Base-by-base conservation (phyloP, 2,888 invertebrate species). In the Petrolisthes cinctipes region DNA sequence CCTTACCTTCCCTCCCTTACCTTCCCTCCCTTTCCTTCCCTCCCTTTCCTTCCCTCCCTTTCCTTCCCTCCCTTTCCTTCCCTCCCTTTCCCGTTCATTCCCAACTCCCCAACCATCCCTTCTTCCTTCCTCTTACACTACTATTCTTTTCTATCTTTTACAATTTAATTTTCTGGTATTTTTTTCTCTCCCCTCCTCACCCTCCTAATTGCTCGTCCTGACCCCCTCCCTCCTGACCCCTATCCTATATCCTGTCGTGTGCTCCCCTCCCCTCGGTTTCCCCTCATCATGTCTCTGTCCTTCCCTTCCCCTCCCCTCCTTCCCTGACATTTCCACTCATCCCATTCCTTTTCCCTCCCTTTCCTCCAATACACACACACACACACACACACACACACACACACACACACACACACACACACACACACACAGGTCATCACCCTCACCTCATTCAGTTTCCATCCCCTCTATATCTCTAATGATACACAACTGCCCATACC, bases 311-410 rank as follows among this genome's bases (percentile, higher is more conserved):
- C 61, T 23, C 75, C n/a, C n/a, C 4, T 17, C n/a, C 37, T 1
- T 75, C n/a, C 20, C 9, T 75, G n/a, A 11, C 75, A 9, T n/a
- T 78, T 78, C 78, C 54, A 37, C 54, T 7, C 51, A 14, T 78
- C 78, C 78, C 54, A 4, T 51, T 78, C 78, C 54, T 78, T 54
- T 54, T 37, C 54, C 54, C 11, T 37, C 78, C n/a, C 71, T n/a
- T 71, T 71, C 71, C n/a, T n/a, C 71, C n/a, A n/a, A n/a, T n/a
- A n/a, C n/a, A n/a, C n/a, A 71, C 71, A 71, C 71, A 61, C 61
- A 61, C 61, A 61, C 61, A 61, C 61, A 61, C 61, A 61, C 61
- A 14, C 61, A 61, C 61, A 14, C 61, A 61, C 61, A 61, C 61
- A 61, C 61, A 14, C 61, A 61, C 61, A 14, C 61, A 61, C 61